Conservation (phyloP, 2,888 invertebrate genomes). For the Tenthredo scrophulariae region DNA sequence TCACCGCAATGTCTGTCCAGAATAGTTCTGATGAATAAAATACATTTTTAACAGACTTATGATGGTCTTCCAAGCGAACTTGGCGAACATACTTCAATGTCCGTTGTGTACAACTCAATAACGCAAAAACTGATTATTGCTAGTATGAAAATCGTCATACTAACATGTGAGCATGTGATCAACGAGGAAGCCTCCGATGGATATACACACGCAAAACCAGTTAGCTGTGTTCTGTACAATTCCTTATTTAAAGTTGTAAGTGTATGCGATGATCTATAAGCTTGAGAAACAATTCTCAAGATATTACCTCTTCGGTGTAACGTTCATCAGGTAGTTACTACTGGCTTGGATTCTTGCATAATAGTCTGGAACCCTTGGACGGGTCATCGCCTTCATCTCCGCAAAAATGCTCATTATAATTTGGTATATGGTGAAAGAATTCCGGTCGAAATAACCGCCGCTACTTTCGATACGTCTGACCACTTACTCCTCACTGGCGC, state of each 20-base stretch:
- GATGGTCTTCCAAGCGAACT: constrained; percentile 83
- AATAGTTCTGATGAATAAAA: constrained; percentile 5
- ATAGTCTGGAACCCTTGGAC: constrained; percentile 90
- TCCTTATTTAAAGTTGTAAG: constrained; percentile 84
- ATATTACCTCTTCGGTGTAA: constrained; percentile 9
- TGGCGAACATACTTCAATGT: constrained; percentile 82
- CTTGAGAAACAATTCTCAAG: not conserved
- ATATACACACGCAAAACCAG: constrained; percentile 84
- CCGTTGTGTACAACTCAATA: constrained; percentile 83
- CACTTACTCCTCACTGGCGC: constrained; percentile 89
- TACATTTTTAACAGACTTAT: constrained; percentile 80
- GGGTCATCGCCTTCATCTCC: constrained; percentile 85
- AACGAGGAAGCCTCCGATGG: constrained; percentile 87
- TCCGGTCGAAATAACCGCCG: constrained; percentile 88
- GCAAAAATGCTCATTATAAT: constrained; percentile 86
- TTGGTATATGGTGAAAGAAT: constrained; percentile 84
- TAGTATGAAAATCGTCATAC: constrained; percentile 82
- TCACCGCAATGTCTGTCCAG: not conserved
- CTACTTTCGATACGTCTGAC: constrained; percentile 87
- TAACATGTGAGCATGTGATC: constrained; percentile 84
- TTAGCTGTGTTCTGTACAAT: constrained; percentile 88
- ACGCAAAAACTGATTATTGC: constrained; percentile 85
- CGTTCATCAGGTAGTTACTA: constrained; percentile 83
- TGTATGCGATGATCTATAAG: not conserved
- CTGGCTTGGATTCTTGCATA: constrained; percentile 89